These are phyloP conservation scores for Penaeus japonicus DNA, from an alignment of 1,140 invertebrate species.

Conservation along the genomic window DNA sequence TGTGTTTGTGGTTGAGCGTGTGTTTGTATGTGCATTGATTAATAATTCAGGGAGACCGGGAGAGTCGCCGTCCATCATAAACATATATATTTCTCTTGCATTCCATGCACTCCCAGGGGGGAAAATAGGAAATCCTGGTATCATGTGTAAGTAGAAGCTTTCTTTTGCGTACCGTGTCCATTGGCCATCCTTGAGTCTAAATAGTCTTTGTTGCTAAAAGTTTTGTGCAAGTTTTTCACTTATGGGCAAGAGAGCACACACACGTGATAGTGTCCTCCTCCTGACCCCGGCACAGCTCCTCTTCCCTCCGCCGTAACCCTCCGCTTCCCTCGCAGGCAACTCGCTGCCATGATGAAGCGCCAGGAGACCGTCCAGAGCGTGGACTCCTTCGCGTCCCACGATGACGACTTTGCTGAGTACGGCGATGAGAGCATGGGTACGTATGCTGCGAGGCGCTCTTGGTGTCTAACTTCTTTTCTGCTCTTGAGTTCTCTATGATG, in stretches of 20 bases:
- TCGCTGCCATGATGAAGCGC: slow-evolving; percentile 58
- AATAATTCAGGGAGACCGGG: neutral
- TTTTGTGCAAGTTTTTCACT: no score
- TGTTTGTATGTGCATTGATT: neutral
- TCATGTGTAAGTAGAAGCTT: slow-evolving; percentile 51
- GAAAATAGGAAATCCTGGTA: slow-evolving; percentile 56
- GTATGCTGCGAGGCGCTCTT: neutral
- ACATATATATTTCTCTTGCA: slow-evolving; percentile 10
- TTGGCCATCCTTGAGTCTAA: no score
- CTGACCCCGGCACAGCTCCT: no score
- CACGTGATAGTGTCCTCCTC: no score
- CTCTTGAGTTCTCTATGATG: no score
- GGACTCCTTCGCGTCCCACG: slow-evolving; percentile 58
- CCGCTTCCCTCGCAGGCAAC: slow-evolving; percentile 47
- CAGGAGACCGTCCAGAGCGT: slow-evolving; percentile 59
- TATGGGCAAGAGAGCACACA: no score
- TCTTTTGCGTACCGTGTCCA: neutral
- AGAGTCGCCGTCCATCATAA: neutral
- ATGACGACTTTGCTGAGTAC: slow-evolving; percentile 59
- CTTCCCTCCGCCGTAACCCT: neutral
- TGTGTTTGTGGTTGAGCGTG: neutral
- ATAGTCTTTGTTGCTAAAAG: no score
- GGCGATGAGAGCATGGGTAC: slow-evolving; percentile 59
- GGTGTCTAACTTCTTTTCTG: no score
- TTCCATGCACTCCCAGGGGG: slow-evolving; percentile 16